Evolutionary conservation across 2,797 vertebrate genomes (phyloP), one percentile per base, ranked within the genome.

Genomic region (Borostomias antarcticus): DNA sequence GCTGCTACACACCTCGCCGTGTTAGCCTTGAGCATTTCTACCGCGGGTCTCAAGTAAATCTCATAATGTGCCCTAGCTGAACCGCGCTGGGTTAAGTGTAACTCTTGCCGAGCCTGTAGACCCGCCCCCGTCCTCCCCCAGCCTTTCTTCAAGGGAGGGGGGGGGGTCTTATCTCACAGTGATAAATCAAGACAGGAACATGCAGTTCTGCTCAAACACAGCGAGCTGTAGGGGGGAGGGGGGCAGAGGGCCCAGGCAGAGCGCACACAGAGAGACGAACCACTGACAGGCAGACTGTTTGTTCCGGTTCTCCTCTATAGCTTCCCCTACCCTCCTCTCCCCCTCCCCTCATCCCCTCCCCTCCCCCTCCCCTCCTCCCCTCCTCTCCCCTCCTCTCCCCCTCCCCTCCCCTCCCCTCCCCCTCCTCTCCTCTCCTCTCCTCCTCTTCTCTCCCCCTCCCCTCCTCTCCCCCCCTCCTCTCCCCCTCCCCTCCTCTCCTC

Each of bases 101-200:
- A 15, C n/a, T 8, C 28, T 4, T n/a, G 29, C n/a, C 28, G 1
- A 37, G 32, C 33, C 9, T 35, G 11, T n/a, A 33, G n/a, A 17
- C 69, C 65, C 48, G 57, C 56, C 54, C 64, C 76, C 78, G 70
- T 66, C 59, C 69, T 61, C 28, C 73, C 45, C 45, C 21, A 71
- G 79, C 29, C 64, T 4, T 79, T 82, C 82, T 85, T 74, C 73
- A 71, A 80, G 74, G 72, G 75, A 63, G 68, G 69, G 72, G 72
- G 77, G 78, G 75, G 75, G 62, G 78, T 78, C 83, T 92, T 92
- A 91, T 91, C 90, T 89, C 75, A 76, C 85, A 85, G 79, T 79
- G 79, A 89, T 88, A 89, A 88, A 89, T 90, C 90, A 89, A n/a
- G 85, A 85, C 76, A 77, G 69, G 74, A 79, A 84, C 82, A 78